These are phyloP conservation scores for Agrochola circellaris DNA, from an alignment of 2,888 invertebrate species.

Conservation along the genomic window DNA sequence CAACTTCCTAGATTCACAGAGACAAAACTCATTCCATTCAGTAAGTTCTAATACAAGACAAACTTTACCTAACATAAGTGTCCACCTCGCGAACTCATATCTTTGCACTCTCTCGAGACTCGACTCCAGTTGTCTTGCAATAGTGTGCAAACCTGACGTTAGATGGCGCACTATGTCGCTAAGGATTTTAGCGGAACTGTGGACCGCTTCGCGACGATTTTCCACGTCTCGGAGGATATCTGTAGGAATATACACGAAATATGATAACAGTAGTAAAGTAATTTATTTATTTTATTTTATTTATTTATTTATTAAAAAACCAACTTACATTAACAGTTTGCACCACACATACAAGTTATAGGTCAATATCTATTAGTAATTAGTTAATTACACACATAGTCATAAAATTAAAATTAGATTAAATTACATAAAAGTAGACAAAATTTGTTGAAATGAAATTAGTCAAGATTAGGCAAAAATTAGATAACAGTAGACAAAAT, in stretches of 20 bases:
- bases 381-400: no score
- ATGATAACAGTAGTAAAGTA: no score
- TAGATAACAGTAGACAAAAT: no score
- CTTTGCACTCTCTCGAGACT: slow-evolving; percentile 87
- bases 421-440: no score
- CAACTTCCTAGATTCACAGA: not conserved
- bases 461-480: no score
- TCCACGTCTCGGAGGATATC: slow-evolving; percentile 91
- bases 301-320: no score
- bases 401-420: no score
- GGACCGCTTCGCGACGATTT: slow-evolving; percentile 89
- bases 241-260: slow-evolving; percentile 73
- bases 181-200: slow-evolving; percentile 90
- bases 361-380: no score
- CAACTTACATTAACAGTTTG: no score
- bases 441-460: no score
- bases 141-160: slow-evolving; percentile 82
- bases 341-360: no score
- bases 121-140: slow-evolving; percentile 82
- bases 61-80: slow-evolving; percentile 90
- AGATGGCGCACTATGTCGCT: slow-evolving; percentile 91
- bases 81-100: slow-evolving; percentile 92
- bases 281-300: no score
- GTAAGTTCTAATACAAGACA: slow-evolving; percentile 26
- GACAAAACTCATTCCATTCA: slow-evolving; percentile 9